Conservation (phyloP, 2,888 invertebrate species). For the Frankliniella intonsa region DNA sequence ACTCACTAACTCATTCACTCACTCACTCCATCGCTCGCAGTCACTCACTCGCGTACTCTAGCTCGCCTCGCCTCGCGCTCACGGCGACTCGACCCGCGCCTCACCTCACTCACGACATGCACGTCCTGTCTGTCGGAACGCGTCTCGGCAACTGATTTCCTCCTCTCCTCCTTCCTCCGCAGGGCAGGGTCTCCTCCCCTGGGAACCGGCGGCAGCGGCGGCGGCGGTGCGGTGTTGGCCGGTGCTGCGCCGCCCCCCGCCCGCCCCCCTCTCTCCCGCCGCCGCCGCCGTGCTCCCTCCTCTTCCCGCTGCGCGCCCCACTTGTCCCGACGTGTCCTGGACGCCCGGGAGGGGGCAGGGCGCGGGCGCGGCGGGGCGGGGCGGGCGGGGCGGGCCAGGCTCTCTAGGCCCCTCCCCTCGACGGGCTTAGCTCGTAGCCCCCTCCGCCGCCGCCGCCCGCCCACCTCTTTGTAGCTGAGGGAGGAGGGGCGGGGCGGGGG, state of each 20-base stretch:
- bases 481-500: no score
- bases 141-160: conserved; percentile 13
- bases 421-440: no score
- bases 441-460: no score
- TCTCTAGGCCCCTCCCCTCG: neutral
- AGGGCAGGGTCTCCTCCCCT: neutral
- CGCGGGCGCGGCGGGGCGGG: neutral
- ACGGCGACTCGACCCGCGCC: neutral
- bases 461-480: no score
- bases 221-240: no score
- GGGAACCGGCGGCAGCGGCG: neutral
- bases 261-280: no score
- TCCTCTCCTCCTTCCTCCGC: neutral
- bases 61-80: no score
- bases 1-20: neutral
- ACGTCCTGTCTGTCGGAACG: conserved; percentile 15
- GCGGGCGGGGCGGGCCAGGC: neutral
- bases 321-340: no score
- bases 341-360: neutral
- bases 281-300: no score
- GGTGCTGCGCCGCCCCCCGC: no score
- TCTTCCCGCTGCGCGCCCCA: no score
- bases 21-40: neutral
- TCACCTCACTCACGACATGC: neutral
- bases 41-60: neutral